phyloP scores from a whole-genome alignment of 2,113 vertebrate genomes.

The Calidris pugnax region DNA sequence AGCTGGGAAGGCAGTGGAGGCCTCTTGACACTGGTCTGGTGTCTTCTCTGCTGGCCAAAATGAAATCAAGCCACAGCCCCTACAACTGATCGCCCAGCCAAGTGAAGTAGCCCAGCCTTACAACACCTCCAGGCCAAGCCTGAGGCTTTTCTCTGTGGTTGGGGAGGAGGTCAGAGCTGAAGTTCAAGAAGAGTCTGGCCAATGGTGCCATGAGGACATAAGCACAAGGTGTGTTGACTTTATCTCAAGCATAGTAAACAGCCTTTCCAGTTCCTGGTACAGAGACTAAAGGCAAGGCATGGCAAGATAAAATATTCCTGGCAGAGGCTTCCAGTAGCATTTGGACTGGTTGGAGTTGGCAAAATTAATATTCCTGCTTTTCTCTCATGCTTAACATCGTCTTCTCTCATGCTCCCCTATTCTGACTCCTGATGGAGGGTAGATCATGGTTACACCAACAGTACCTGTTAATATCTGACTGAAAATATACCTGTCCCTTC shows the following conservation, averaged over 20 bases:
- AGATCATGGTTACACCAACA: not conserved
- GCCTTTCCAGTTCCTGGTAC: not conserved
- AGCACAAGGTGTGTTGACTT: not conserved
- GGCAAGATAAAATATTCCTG: not conserved
- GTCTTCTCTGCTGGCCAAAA: not conserved
- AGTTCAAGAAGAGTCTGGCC: not conserved
- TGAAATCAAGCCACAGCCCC: not conserved
- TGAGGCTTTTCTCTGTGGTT: not conserved
- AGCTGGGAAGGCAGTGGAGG: not conserved
- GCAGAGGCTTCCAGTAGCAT: not conserved
- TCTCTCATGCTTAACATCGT: not conserved
- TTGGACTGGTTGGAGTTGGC: not conserved
- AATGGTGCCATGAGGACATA: not conserved
- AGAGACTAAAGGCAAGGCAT: not conserved
- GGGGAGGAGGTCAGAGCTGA: not conserved
- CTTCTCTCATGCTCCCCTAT: not conserved
- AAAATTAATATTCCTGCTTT: not conserved
- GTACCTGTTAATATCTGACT: not conserved
- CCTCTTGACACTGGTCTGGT: not conserved
- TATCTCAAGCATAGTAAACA: not conserved
- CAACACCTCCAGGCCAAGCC: not conserved
- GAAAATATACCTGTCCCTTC: not conserved
- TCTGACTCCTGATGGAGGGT: not conserved
- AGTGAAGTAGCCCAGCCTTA: not conserved
- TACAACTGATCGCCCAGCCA: not conserved